A percentile compares a stretch with the other conserved stretches of the same genome.
phyloP scores from a whole-genome alignment of 1,140 invertebrate genomes.

The Hesperophylax magnus region DNA sequence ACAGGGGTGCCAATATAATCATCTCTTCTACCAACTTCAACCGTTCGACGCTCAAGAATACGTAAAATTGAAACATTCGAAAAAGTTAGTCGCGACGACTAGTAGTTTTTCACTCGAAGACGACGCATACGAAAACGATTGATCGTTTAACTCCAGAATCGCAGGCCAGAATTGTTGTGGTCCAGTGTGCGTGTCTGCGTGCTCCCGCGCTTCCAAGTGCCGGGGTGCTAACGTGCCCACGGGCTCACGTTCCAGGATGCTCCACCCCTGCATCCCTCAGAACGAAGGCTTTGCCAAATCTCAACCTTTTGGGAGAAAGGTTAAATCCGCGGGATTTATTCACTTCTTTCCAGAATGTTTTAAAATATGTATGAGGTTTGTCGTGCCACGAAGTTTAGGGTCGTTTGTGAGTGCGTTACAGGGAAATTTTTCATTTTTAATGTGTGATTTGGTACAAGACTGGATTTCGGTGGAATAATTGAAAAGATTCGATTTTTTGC shows the following conservation, averaged over 20 bases:
- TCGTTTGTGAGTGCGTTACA: slow-evolving; percentile 44
- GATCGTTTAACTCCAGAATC: too few relatives aligned
- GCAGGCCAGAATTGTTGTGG: too few relatives aligned
- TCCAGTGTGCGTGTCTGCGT: too few relatives aligned
- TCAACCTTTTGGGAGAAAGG: slow-evolving; percentile 48
- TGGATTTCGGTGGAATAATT: background rate
- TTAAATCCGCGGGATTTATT: slow-evolving; percentile 54
- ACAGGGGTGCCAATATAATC: too few relatives aligned
- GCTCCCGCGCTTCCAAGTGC: too few relatives aligned
- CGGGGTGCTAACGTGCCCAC: background rate
- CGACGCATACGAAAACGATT: too few relatives aligned
- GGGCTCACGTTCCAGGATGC: slow-evolving; percentile 9
- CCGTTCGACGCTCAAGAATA: too few relatives aligned
- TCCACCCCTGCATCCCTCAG: slow-evolving; percentile 32
- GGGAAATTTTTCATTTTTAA: slow-evolving; percentile 45
- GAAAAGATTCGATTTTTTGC: slow-evolving; percentile 5
- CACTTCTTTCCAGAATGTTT: slow-evolving; percentile 53
- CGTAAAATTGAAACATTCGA: too few relatives aligned
- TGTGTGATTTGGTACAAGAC: slow-evolving; percentile 29
- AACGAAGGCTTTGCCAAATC: slow-evolving; percentile 44
- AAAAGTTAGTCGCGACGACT: too few relatives aligned
- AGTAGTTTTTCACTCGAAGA: too few relatives aligned
- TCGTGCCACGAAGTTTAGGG: slow-evolving; percentile 18
- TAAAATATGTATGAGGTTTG: slow-evolving; percentile 46
- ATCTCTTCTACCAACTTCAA: too few relatives aligned